Conservation (phyloP, 2,888 invertebrate genomes). For the Ferdinandea cuprea region DNA sequence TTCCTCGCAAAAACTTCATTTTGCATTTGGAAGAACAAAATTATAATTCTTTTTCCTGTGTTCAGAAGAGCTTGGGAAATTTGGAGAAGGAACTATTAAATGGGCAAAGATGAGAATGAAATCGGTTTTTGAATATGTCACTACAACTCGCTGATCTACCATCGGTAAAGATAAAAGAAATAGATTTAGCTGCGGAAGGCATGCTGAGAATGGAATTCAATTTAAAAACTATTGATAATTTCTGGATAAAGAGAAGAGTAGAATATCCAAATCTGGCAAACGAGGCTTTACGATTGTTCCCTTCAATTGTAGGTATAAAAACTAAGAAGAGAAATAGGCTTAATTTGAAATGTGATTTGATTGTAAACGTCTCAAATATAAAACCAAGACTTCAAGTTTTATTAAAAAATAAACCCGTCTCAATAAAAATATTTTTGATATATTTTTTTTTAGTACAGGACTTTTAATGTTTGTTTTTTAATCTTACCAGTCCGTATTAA, state of each 20-base stretch:
- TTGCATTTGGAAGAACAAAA: neutral
- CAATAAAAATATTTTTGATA: neutral
- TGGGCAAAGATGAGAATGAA: neutral
- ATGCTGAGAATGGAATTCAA: neutral
- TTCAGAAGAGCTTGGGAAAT: neutral
- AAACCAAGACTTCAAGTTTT: too few relatives aligned
- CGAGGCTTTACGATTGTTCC: neutral
- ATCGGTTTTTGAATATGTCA: neutral
- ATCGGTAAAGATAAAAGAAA: neutral
- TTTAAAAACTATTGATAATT: neutral
- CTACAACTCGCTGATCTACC: neutral
- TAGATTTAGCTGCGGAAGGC: neutral
- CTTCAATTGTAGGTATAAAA: neutral
- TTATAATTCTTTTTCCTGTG: neutral
- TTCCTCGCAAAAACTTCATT: slow-evolving; percentile 6
- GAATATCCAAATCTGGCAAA: neutral
- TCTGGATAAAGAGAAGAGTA: neutral
- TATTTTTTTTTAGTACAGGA: neutral
- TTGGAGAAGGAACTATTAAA: neutral
- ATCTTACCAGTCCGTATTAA: too few relatives aligned
- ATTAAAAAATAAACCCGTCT: neutral
- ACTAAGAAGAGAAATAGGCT: neutral
- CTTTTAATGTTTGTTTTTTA: too few relatives aligned
- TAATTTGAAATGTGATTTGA: neutral
- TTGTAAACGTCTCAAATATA: neutral